A percentile compares a stretch with the other conserved stretches of the same genome.
Conservation (phyloP, 2,797 vertebrate species). For the Chromobotia macracanthus region DNA sequence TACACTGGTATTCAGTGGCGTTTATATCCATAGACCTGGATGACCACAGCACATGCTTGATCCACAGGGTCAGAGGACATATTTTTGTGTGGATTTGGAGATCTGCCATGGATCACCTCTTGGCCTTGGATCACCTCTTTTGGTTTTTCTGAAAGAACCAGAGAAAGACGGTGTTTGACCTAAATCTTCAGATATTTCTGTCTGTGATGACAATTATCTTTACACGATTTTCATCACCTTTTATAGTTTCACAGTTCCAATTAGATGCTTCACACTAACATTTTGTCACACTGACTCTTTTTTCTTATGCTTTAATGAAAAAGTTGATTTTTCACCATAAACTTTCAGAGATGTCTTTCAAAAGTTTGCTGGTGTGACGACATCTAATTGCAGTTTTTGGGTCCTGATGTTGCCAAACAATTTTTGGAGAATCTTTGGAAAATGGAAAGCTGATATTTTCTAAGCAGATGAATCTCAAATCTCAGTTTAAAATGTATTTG, state of each 20-base stretch:
- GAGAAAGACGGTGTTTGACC: not conserved
- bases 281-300: not conserved
- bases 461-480: too few species aligned
- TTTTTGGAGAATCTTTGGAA: too few species aligned
- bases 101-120: too few species aligned
- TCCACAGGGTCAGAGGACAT: not conserved
- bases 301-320: too few species aligned
- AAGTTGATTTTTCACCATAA: too few species aligned
- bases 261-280: not conserved
- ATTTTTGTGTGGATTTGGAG: not conserved
- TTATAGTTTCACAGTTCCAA: not conserved
- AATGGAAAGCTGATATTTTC: too few species aligned
- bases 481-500: too few species aligned
- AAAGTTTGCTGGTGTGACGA: too few species aligned
- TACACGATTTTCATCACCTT: not conserved
- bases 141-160: not conserved
- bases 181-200: conserved; percentile 7
- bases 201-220: not conserved
- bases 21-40: not conserved
- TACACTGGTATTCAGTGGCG: not conserved
- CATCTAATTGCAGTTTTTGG: too few species aligned
- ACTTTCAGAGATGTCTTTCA: too few species aligned
- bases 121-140: not conserved
- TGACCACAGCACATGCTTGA: not conserved
- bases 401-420: too few species aligned